Conservation (phyloP, 2,888 invertebrate genomes). For the Dinocampus coccinellae region DNA sequence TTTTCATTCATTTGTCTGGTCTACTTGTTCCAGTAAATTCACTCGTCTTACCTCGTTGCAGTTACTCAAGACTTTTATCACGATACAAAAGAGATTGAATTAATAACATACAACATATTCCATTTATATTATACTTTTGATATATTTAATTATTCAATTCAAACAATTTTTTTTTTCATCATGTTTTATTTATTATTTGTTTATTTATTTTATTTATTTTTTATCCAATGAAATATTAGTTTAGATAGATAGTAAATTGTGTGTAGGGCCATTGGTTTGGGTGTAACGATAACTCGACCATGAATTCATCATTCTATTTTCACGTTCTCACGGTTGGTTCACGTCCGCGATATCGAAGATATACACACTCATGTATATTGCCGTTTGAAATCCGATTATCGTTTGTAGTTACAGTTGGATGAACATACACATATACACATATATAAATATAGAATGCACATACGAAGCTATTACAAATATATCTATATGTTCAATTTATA, state of each 20-base stretch:
- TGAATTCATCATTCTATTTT: constrained; percentile 24
- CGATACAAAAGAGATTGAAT: neutral
- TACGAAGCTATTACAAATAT: neutral
- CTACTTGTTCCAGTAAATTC: neutral
- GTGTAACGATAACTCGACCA: neutral
- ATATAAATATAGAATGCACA: neutral
- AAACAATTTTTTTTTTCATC: too few relatives aligned
- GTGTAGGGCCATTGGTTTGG: neutral
- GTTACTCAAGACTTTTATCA: neutral
- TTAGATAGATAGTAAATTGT: neutral
- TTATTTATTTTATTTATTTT: neutral
- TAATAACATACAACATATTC: neutral
- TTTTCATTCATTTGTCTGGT: constrained; percentile 2
- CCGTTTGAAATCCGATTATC: constrained; percentile 34
- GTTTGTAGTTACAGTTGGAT: constrained; percentile 28
- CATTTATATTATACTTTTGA: neutral
- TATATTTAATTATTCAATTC: too few relatives aligned
- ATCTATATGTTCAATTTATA: neutral
- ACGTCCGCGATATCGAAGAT: constrained; percentile 32
- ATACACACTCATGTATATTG: constrained; percentile 28
- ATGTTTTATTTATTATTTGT: neutral
- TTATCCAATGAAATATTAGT: neutral
- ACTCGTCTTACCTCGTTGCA: neutral
- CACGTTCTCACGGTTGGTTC: constrained; percentile 24
- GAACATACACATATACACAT: constrained; percentile 18